A percentile compares a stretch with the other conserved stretches of the same genome.
These are phyloP conservation scores for Hippoglossus stenolepis DNA, from an alignment of 2,113 vertebrate species.

Conservation along the genomic window DNA sequence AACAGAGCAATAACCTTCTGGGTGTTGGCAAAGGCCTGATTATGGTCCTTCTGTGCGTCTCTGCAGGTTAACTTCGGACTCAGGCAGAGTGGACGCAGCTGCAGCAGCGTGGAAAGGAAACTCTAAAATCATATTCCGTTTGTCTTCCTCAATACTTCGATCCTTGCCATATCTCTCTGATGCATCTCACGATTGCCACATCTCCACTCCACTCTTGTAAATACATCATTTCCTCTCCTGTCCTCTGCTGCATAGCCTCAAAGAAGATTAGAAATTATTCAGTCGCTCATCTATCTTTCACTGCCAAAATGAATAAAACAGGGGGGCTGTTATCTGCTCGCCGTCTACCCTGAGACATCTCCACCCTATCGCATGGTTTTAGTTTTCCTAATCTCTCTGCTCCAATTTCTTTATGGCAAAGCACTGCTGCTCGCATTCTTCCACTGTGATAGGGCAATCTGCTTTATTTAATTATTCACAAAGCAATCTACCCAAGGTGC, in stretches of 20 bases:
- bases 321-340: slow-evolving; percentile 36
- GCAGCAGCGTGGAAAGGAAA: not conserved
- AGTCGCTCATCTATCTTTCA: slow-evolving; percentile 62
- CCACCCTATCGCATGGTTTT: slow-evolving; percentile 54
- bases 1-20: not conserved
- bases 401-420: slow-evolving; percentile 52
- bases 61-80: slow-evolving; percentile 7
- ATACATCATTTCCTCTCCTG: slow-evolving; percentile 47
- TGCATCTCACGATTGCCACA: not conserved
- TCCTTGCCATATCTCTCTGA: slow-evolving; percentile 9
- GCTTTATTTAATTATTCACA: slow-evolving; percentile 81
- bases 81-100: not conserved
- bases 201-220: slow-evolving; percentile 50
- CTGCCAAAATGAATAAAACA: slow-evolving; percentile 64
- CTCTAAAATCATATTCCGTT: slow-evolving; percentile 24
- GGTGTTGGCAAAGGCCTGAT: not conserved
- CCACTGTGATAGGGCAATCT: slow-evolving; percentile 66
- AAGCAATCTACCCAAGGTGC: slow-evolving; percentile 74
- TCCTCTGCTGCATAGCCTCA: slow-evolving; percentile 37
- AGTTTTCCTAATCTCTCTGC: slow-evolving; percentile 63
- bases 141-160: slow-evolving; percentile 41
- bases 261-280: slow-evolving; percentile 64
- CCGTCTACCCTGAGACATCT: slow-evolving; percentile 34
- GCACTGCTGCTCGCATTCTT: slow-evolving; percentile 34
- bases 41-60: not conserved